phyloP scores from a whole-genome alignment of 2,888 invertebrate species.

The Scotopteryx bipunctaria region DNA sequence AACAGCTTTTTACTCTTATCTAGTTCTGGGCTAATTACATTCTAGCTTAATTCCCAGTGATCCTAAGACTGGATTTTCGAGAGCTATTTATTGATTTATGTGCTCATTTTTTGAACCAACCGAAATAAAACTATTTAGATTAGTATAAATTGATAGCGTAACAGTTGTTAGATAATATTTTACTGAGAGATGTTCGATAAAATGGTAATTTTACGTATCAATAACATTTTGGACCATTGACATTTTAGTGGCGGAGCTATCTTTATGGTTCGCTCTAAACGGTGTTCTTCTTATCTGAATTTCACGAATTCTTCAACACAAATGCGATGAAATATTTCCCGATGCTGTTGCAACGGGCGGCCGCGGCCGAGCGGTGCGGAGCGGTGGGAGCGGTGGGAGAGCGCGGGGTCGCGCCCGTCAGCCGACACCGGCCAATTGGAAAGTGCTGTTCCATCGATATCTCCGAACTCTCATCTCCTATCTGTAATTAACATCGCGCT shows the following conservation, averaged over 20 bases:
- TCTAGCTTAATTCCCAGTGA: neutral
- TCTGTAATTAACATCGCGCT: conserved; percentile 70
- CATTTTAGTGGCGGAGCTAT: conserved; percentile 6
- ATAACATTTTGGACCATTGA: conserved; percentile 9
- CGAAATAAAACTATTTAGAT: neutral
- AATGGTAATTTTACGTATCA: conserved; percentile 9
- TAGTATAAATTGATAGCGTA: neutral
- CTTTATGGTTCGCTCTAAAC: conserved; percentile 15
- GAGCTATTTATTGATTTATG: neutral
- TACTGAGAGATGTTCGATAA: conserved; percentile 7
- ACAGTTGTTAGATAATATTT: neutral
- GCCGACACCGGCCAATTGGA: conserved; percentile 39
- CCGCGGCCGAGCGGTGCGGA: neutral
- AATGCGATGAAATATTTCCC: conserved; percentile 8
- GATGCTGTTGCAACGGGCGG: conserved; percentile 6
- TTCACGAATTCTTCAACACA: conserved; percentile 14
- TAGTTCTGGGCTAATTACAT: neutral
- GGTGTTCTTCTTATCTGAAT: conserved; percentile 3
- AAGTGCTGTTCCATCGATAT: conserved; percentile 34
- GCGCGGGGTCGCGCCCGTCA: conserved; percentile 42
- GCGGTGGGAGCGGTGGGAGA: no score
- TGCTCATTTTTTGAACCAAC: neutral
- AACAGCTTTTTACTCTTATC: conserved; percentile 1
- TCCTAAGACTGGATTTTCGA: neutral
- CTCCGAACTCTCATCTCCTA: conserved; percentile 37